Evolutionary conservation across 2,888 invertebrate genomes (phyloP), one percentile per base, ranked within the genome.

Genomic region (Epiblema foenella): DNA sequence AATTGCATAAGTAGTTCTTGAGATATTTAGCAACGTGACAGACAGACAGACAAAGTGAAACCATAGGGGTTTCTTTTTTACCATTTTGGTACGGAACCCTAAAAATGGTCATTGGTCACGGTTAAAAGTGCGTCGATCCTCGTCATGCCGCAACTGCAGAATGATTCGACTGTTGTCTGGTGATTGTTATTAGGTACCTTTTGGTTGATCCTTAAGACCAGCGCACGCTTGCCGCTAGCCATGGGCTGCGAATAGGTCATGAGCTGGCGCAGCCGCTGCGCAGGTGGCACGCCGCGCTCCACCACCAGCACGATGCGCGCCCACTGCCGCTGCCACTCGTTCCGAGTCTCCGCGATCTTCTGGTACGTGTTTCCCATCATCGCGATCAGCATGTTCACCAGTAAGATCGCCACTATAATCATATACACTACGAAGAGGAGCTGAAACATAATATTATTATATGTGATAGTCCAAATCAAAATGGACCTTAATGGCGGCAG

Each of bases 351-450:
- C 0, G 98, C 98, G 78, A 99, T 99, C 92, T 98, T 98, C 88
- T 98, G 98, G 86, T 99, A 99, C 3, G 99, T 99, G 89, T 99
- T 99, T 0, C 99, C 99, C 99, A 99, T 99, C 99, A 99, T 99
- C 75, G 99, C 99, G 83, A 99, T 99, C 89, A 99, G 94, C 98
- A 99, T 98, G 94, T 99, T 99, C 64, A 99, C 98, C 71, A 99
- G 94, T 42, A 99, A 93, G 73, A 99, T 97, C 0, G 98, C 98
- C 20, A 99, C 99, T 85, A 99, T 97, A 69, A 97, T 97, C 98
- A 99, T 99, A 91, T 98, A 99, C 46, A 99, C 94, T n/a, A 99
- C 97, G 90, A 99, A 99, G 15, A 99, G 94, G 17, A 97, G 93
- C 97, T 97, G 91, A 9, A 87, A 88, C 63, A 1, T 1, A 63